Evolutionary conservation across 2,113 vertebrate genomes (phyloP).

Genomic region (Apteryx owenii): DNA sequence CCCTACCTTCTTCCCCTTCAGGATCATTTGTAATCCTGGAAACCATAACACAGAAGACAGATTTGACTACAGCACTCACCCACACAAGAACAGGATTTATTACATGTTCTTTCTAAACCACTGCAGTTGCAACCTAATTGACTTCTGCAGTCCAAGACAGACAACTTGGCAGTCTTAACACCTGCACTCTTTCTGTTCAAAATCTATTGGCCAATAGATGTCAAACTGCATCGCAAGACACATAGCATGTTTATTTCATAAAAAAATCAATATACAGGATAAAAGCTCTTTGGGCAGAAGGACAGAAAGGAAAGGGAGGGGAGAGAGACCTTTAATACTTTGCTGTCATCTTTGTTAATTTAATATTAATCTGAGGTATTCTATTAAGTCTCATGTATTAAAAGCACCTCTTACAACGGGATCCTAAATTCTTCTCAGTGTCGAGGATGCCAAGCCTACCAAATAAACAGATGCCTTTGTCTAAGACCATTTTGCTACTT

Average conservation of each 20-base stretch:
- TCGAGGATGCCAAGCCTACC: conserved; percentile 72
- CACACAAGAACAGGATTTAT: conserved; percentile 18
- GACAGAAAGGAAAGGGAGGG: conserved; percentile 45
- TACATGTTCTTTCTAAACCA: conserved; percentile 4
- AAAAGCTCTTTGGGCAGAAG: conserved; percentile 46
- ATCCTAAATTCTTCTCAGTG: conserved; percentile 74
- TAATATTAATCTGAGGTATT: conserved; percentile 75
- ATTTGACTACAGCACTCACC: background rate
- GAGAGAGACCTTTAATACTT: conserved; percentile 64
- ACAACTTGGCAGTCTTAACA: background rate
- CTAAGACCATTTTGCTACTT: conserved; percentile 59
- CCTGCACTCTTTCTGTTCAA: background rate
- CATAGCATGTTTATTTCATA: conserved; percentile 58
- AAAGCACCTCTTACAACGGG: conserved; percentile 68
- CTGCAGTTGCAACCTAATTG: background rate
- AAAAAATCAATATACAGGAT: conserved; percentile 42
- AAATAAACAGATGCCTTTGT: conserved; percentile 68
- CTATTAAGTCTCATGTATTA: conserved; percentile 75
- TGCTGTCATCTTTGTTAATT: conserved; percentile 73
- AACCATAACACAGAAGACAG: background rate
- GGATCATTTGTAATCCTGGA: background rate
- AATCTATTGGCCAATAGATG: background rate
- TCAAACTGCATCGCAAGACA: background rate
- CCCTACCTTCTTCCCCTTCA: background rate
- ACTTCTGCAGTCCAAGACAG: background rate